Conservation (phyloP, 1,140 invertebrate species). For the Anthonomus grandis region DNA sequence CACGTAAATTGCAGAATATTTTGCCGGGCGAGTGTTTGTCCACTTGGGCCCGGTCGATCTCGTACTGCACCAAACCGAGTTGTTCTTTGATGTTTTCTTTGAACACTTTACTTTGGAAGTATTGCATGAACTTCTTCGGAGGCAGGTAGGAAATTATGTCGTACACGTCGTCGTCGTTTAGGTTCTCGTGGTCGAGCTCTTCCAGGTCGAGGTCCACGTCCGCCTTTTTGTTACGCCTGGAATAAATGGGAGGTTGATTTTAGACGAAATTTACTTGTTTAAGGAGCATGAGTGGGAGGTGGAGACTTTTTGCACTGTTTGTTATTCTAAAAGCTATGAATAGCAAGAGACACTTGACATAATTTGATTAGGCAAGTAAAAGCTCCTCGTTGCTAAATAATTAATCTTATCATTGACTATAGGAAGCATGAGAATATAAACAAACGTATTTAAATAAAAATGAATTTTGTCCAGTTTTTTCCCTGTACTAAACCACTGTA, state of each 20-base stretch:
- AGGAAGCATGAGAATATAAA: too few relatives aligned
- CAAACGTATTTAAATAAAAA: too few relatives aligned
- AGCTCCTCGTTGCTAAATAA: too few relatives aligned
- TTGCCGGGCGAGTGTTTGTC: constrained; percentile 26
- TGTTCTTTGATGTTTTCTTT: constrained; percentile 25
- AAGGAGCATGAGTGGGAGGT: too few relatives aligned
- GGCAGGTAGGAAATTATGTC: constrained; percentile 30
- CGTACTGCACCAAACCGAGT: constrained; percentile 26
- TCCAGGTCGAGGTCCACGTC: constrained; percentile 20
- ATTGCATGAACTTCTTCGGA: constrained; percentile 34
- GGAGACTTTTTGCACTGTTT: too few relatives aligned
- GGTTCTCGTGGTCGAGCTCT: constrained; percentile 24
- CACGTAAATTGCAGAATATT: constrained; percentile 32
- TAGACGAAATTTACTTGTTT: too few relatives aligned
- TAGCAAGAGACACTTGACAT: background rate
- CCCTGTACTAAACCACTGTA: too few relatives aligned
- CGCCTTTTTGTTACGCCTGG: constrained; percentile 22
- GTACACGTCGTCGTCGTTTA: constrained; percentile 28
- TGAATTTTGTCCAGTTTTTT: too few relatives aligned
- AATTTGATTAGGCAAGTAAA: too few relatives aligned
- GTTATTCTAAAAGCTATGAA: background rate
- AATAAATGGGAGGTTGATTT: background rate
- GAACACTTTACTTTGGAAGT: constrained; percentile 33
- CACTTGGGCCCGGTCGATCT: constrained; percentile 21
- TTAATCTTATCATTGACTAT: too few relatives aligned